A percentile compares a stretch with the other conserved stretches of the same genome.
These are phyloP conservation scores for Nerophis lumbriciformis DNA, from an alignment of 2,113 vertebrate species.

Conservation along the genomic window DNA sequence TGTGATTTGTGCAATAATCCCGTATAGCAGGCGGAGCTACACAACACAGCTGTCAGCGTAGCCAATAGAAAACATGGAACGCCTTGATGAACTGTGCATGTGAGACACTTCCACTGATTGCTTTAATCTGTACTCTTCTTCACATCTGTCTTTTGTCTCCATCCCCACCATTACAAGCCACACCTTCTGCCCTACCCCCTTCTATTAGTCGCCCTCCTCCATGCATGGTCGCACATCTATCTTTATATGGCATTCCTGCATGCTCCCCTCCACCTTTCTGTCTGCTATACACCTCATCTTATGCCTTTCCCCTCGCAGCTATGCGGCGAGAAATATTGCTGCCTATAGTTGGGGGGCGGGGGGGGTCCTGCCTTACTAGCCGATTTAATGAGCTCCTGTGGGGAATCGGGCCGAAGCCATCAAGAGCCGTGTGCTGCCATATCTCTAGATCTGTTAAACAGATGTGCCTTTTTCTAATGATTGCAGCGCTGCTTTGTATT, in stretches of 20 bases:
- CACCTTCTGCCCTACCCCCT: slow-evolving; percentile 16
- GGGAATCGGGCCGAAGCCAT: slow-evolving; percentile 56
- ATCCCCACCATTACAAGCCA: slow-evolving; percentile 22
- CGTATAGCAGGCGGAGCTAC: slow-evolving; percentile 43
- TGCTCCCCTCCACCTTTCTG: slow-evolving; percentile 14
- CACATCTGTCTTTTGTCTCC: slow-evolving; percentile 30
- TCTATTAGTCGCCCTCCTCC: slow-evolving; percentile 23
- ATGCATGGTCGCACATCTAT: slow-evolving; percentile 38
- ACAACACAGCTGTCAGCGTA: slow-evolving; percentile 52
- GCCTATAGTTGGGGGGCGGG: slow-evolving; percentile 38
- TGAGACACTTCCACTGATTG: slow-evolving; percentile 21
- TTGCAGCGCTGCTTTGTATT: slow-evolving; percentile 29
- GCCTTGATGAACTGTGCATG: neutral
- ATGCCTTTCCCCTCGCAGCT: slow-evolving; percentile 24
- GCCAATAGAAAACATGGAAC: slow-evolving; percentile 23
- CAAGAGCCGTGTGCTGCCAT: slow-evolving; percentile 41
- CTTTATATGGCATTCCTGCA: slow-evolving; percentile 26
- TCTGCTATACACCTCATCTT: slow-evolving; percentile 16
- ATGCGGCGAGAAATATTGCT: slow-evolving; percentile 20
- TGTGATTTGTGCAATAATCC: slow-evolving; percentile 52
- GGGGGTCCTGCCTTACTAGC: slow-evolving; percentile 48
- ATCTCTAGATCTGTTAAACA: slow-evolving; percentile 48
- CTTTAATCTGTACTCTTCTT: slow-evolving; percentile 19
- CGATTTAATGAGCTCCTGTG: slow-evolving; percentile 73
- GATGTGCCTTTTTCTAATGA: slow-evolving; percentile 49